Conservation (phyloP, 2,797 vertebrate species). For the Syngnathus rostellatus region DNA sequence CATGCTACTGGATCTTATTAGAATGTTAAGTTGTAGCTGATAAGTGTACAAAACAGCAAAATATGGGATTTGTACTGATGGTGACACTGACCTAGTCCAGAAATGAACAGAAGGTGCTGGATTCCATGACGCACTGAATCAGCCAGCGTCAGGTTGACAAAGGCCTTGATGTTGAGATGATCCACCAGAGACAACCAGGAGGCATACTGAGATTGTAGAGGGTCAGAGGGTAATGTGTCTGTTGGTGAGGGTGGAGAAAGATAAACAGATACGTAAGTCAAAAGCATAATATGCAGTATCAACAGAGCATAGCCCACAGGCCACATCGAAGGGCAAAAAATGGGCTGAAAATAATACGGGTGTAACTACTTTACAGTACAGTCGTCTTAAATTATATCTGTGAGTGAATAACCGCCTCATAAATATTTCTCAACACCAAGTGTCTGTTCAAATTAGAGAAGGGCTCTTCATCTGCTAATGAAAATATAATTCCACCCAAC, state of each 20-base stretch:
- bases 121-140: slow-evolving; percentile 78
- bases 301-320: neutral
- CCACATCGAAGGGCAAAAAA: neutral
- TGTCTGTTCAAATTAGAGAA: slow-evolving; percentile 17
- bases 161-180: slow-evolving; percentile 87
- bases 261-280: neutral
- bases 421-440: slow-evolving; percentile 21
- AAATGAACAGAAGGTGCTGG: slow-evolving; percentile 88
- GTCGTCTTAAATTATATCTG: neutral
- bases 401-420: neutral
- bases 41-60: neutral
- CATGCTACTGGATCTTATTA: neutral
- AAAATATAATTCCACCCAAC: slow-evolving; percentile 16
- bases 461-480: slow-evolving; percentile 27
- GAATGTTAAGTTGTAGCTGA: neutral
- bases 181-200: slow-evolving; percentile 86
- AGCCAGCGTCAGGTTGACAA: slow-evolving; percentile 82
- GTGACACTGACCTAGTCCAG: slow-evolving; percentile 77
- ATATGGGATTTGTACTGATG: neutral
- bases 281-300: neutral
- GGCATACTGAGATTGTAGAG: slow-evolving; percentile 79
- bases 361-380: neutral
- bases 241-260: neutral
- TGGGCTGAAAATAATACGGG: neutral
- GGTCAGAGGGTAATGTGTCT: slow-evolving; percentile 80